phyloP scores from a whole-genome alignment of 1,140 invertebrate species.

The Magallana ariakensis region DNA sequence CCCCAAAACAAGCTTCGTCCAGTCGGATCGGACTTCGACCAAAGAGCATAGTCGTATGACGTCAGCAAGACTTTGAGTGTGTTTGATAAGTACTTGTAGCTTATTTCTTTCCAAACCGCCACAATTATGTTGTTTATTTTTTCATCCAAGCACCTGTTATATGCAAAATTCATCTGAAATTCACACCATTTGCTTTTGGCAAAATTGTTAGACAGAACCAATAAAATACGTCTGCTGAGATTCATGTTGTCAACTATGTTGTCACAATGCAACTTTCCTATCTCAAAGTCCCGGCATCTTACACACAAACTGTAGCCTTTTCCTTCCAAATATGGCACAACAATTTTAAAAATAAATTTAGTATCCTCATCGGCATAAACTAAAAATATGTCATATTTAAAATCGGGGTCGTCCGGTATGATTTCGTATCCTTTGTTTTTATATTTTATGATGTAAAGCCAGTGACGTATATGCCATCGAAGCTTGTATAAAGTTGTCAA shows the following conservation, averaged over 20 bases:
- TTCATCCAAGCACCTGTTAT: conserved; percentile 48
- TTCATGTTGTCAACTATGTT: conserved; percentile 67
- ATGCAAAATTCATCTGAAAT: conserved; percentile 78
- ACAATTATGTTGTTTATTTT: conserved; percentile 51
- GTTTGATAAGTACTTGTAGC: conserved; percentile 41
- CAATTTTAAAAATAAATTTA: neutral
- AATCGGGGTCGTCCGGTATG: neutral
- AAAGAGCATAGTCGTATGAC: conserved; percentile 11
- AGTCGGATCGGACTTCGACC: neutral
- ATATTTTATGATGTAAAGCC: conserved; percentile 17
- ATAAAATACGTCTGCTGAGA: conserved; percentile 63
- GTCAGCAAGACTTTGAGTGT: neutral
- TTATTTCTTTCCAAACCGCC: conserved; percentile 50
- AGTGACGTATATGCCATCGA: conserved; percentile 39
- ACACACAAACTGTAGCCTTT: conserved; percentile 61
- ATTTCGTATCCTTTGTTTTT: neutral
- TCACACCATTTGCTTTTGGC: conserved; percentile 67
- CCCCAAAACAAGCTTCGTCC: conserved; percentile 15
- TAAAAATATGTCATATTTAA: conserved; percentile 45
- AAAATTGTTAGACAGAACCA: conserved; percentile 66
- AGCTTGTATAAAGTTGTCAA: conserved; percentile 8
- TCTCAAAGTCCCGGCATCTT: conserved; percentile 68
- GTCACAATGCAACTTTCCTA: conserved; percentile 62
- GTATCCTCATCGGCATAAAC: conserved; percentile 38
- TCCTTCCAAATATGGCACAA: conserved; percentile 16